Evolutionary conservation across 2,888 invertebrate species (phyloP).

Genomic region (Caenorhabditis plicata): DNA sequence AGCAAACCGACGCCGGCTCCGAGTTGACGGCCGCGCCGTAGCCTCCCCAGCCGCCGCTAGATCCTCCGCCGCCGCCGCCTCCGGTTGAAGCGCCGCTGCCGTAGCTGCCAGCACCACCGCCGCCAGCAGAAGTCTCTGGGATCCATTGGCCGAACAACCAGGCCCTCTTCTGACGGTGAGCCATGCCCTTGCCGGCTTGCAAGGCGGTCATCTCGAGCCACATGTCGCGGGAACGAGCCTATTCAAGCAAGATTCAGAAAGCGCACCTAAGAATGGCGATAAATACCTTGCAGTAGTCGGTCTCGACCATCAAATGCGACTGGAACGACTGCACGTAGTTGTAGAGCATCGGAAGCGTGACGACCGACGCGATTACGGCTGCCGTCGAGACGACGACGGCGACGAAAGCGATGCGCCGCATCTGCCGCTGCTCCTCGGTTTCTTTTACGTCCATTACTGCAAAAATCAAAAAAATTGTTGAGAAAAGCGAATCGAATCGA

Average conservation of each 20-base stretch:
- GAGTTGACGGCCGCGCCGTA: slow-evolving; percentile 56
- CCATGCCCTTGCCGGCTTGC: slow-evolving; percentile 54
- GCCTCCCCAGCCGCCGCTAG: slow-evolving; percentile 46
- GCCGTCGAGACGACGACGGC: slow-evolving; percentile 56
- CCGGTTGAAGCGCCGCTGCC: slow-evolving; percentile 35
- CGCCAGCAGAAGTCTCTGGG: slow-evolving; percentile 52
- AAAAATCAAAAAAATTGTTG: too few species aligned
- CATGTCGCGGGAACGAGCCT: slow-evolving; percentile 58
- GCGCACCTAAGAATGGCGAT: neutral
- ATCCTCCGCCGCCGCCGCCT: slow-evolving; percentile 24
- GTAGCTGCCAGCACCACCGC: slow-evolving; percentile 36
- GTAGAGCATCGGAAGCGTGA: slow-evolving; percentile 60
- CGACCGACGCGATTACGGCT: slow-evolving; percentile 55
- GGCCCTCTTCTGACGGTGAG: slow-evolving; percentile 53
- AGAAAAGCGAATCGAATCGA: too few species aligned
- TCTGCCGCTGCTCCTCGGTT: slow-evolving; percentile 53
- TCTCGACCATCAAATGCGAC: slow-evolving; percentile 57
- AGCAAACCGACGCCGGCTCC: slow-evolving; percentile 52
- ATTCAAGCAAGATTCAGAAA: neutral
- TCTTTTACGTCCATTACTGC: slow-evolving; percentile 49
- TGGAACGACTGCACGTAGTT: slow-evolving; percentile 59
- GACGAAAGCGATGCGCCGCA: slow-evolving; percentile 56
- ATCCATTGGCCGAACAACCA: slow-evolving; percentile 60
- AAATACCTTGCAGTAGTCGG: slow-evolving; percentile 55
- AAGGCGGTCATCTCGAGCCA: slow-evolving; percentile 61